phyloP scores from a whole-genome alignment of 2,888 invertebrate genomes.

The Pterostichus niger region DNA sequence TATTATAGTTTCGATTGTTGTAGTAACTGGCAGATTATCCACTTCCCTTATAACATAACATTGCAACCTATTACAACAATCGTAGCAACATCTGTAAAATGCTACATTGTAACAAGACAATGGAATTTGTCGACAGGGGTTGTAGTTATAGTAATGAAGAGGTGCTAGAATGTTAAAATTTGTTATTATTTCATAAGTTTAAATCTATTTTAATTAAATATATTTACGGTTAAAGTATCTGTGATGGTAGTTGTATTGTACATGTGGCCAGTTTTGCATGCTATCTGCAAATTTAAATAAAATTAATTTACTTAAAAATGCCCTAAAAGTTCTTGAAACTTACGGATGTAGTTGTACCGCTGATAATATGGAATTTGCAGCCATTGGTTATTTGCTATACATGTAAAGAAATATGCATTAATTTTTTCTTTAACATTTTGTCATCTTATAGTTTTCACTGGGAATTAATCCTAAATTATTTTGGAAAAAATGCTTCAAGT shows the following conservation, averaged over 20 bases:
- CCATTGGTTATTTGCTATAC: background rate
- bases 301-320: background rate
- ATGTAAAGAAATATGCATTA: background rate
- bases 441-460: no score
- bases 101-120: background rate
- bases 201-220: background rate
- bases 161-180: constrained; percentile 17
- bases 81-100: constrained; percentile 25
- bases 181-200: background rate
- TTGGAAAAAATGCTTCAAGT: no score
- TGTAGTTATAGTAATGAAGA: constrained; percentile 1
- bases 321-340: background rate
- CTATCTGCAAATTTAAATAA: background rate
- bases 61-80: constrained; percentile 17
- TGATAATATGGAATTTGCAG: constrained; percentile 3
- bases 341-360: background rate
- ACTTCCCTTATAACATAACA: background rate
- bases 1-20: background rate
- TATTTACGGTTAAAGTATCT: constrained; percentile 25
- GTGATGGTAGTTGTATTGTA: background rate
- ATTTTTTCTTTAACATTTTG: no score
- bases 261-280: constrained; percentile 37
- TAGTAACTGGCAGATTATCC: background rate
- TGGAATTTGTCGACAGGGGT: background rate
- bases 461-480: no score